Percentiles rank a stretch among this genome's conserved stretches.
These are phyloP conservation scores for Zaprionus vittiger DNA, from an alignment of 1,140 invertebrate species.

Conservation along the genomic window DNA sequence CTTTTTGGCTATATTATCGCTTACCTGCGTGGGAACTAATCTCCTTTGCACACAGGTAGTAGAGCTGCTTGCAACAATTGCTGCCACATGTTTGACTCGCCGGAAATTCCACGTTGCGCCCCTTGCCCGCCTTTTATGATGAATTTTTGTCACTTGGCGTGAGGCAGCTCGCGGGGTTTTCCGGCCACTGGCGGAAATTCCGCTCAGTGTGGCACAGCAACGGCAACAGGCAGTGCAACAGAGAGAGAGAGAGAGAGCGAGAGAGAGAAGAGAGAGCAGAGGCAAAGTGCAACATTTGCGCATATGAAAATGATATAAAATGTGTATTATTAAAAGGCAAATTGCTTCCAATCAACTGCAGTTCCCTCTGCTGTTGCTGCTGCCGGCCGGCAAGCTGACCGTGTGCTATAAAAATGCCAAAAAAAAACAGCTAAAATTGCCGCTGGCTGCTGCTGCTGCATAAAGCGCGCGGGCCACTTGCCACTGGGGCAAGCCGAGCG, in stretches of 20 bases:
- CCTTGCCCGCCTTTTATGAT: slow-evolving; percentile 56
- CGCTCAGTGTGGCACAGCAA: slow-evolving; percentile 18
- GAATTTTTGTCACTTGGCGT: slow-evolving; percentile 75
- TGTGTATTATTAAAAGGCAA: slow-evolving; percentile 60
- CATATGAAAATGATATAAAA: slow-evolving; percentile 50
- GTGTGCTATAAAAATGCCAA: slow-evolving; percentile 70
- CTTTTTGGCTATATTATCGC: slow-evolving; percentile 5
- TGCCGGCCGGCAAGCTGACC: slow-evolving; percentile 78
- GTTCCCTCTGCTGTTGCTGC: background rate
- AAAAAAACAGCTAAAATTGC: slow-evolving; percentile 57
- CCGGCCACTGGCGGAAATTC: slow-evolving; percentile 68
- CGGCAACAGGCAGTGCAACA: background rate
- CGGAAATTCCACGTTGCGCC: slow-evolving; percentile 70
- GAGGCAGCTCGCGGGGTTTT: slow-evolving; percentile 62
- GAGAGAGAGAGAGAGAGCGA: background rate
- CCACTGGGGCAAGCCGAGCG: slow-evolving; percentile 58
- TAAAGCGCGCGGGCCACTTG: slow-evolving; percentile 42
- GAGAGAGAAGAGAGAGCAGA: background rate
- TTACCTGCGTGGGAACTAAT: slow-evolving; percentile 70
- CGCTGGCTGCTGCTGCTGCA: slow-evolving; percentile 33
- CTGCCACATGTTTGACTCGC: slow-evolving; percentile 55
- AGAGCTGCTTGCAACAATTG: slow-evolving; percentile 30
- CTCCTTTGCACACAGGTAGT: slow-evolving; percentile 38
- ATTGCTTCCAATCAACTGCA: slow-evolving; percentile 66
- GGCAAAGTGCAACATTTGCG: slow-evolving; percentile 33